These are phyloP conservation scores for Manis javanica DNA, from an alignment of 2,797 vertebrate species.

Conservation along the genomic window DNA sequence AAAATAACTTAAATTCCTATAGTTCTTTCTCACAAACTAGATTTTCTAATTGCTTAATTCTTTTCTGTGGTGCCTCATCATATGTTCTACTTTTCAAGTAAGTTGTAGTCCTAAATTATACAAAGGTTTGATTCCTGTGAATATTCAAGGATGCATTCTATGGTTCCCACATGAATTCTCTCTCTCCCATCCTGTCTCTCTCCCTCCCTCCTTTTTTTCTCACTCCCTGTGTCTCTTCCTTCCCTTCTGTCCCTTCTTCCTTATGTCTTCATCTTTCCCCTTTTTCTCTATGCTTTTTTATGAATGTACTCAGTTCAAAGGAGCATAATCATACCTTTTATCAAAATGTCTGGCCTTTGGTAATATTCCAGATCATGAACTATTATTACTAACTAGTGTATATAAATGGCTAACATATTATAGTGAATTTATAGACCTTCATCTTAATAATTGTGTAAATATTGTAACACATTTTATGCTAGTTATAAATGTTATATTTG, in stretches of 20 bases:
- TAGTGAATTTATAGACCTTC: too few relatives aligned
- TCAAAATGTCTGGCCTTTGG: not conserved
- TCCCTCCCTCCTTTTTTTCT: not conserved
- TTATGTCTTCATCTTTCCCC: not conserved
- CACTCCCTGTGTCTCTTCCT: not conserved
- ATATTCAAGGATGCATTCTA: not conserved
- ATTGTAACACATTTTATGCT: too few relatives aligned
- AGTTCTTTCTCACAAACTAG: not conserved
- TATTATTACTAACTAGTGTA: not conserved
- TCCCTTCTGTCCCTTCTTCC: not conserved
- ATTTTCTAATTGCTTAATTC: not conserved
- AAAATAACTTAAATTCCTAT: not conserved
- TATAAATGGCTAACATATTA: not conserved
- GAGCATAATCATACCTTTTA: not conserved
- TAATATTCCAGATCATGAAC: not conserved
- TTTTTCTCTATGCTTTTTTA: not conserved
- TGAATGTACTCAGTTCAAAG: not conserved
- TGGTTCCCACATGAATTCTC: not conserved
- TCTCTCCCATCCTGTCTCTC: not conserved
- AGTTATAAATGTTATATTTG: too few relatives aligned
- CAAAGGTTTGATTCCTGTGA: not conserved
- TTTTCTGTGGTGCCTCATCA: not conserved
- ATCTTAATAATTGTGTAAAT: too few relatives aligned
- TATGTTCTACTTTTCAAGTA: not conserved
- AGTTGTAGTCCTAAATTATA: not conserved